These are phyloP conservation scores for Alfaro cultratus DNA, from an alignment of 2,797 vertebrate species.

Conservation along the genomic window DNA sequence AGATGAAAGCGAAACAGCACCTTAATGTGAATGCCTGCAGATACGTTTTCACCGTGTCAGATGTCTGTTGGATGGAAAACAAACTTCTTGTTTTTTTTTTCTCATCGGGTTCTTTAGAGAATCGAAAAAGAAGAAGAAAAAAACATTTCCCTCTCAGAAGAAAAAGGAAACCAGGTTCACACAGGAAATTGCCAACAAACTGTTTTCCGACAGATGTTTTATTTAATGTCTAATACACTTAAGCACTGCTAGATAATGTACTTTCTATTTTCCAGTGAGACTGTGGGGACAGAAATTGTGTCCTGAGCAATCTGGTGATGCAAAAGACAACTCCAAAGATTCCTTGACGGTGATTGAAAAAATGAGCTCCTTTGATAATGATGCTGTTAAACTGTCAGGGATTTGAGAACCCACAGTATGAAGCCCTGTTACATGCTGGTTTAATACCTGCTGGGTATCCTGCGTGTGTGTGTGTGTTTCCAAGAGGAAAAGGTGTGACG, in stretches of 20 bases:
- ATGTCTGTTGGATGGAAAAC: slow-evolving; percentile 28
- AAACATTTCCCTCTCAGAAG: slow-evolving; percentile 23
- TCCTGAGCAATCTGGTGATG: slow-evolving; percentile 45
- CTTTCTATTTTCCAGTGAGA: slow-evolving; percentile 56
- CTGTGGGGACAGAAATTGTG: slow-evolving; percentile 45
- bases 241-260: slow-evolving; percentile 62
- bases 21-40: slow-evolving; percentile 22
- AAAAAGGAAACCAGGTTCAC: slow-evolving; percentile 66
- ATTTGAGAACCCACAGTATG: slow-evolving; percentile 11
- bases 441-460: slow-evolving; percentile 34
- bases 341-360: slow-evolving; percentile 34
- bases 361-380: slow-evolving; percentile 32
- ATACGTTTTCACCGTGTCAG: slow-evolving; percentile 6
- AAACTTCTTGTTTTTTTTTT: slow-evolving; percentile 11
- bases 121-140: slow-evolving; percentile 27
- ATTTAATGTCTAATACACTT: slow-evolving; percentile 70
- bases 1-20: slow-evolving; percentile 47
- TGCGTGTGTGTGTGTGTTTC: slow-evolving; percentile 13
- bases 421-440: slow-evolving; percentile 29
- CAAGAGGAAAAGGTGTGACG: background rate
- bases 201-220: slow-evolving; percentile 65
- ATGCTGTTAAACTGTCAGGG: slow-evolving; percentile 33
- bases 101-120: background rate
- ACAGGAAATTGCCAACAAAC: slow-evolving; percentile 66
- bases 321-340: slow-evolving; percentile 32